Evolutionary conservation across 2,797 vertebrate species (phyloP).

Genomic region (Sardinella longiceps): DNA sequence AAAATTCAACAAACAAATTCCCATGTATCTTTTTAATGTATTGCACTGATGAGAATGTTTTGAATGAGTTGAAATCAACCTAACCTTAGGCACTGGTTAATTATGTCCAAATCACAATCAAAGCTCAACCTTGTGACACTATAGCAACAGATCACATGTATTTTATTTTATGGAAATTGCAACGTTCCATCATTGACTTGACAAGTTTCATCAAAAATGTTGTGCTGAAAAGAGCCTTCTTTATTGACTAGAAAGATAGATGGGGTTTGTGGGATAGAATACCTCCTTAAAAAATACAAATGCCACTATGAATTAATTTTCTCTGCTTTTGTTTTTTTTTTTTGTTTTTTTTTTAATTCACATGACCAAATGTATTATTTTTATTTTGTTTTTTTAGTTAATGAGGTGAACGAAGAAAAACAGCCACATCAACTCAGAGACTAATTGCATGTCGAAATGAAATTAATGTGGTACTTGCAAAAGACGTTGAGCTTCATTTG

Average conservation of each 20-base stretch:
- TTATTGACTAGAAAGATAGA: slow-evolving; percentile 7
- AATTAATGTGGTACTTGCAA: background rate
- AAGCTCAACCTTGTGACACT: background rate
- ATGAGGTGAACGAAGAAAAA: background rate
- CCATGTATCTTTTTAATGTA: slow-evolving; percentile 47
- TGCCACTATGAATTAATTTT: background rate
- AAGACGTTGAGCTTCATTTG: background rate
- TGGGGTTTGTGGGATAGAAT: slow-evolving; percentile 13
- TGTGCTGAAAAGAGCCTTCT: slow-evolving; percentile 18
- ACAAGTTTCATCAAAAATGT: background rate
- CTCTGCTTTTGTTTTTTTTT: background rate
- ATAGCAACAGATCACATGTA: background rate
- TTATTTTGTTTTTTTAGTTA: background rate
- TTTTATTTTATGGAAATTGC: background rate
- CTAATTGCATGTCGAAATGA: background rate
- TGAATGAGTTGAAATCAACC: slow-evolving; percentile 28
- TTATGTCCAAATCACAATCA: background rate
- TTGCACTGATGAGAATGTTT: slow-evolving; percentile 70
- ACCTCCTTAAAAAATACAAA: background rate
- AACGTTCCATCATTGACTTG: background rate
- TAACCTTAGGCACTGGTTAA: slow-evolving; percentile 11
- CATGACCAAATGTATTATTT: slow-evolving; percentile 14
- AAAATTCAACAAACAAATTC: slow-evolving; percentile 37
- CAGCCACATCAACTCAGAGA: slow-evolving; percentile 17
- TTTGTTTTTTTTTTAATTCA: background rate